A percentile compares a stretch with the other conserved stretches of the same genome.
These are phyloP conservation scores for Lysandra bellargus DNA, from an alignment of 2,888 invertebrate species.

Conservation along the genomic window DNA sequence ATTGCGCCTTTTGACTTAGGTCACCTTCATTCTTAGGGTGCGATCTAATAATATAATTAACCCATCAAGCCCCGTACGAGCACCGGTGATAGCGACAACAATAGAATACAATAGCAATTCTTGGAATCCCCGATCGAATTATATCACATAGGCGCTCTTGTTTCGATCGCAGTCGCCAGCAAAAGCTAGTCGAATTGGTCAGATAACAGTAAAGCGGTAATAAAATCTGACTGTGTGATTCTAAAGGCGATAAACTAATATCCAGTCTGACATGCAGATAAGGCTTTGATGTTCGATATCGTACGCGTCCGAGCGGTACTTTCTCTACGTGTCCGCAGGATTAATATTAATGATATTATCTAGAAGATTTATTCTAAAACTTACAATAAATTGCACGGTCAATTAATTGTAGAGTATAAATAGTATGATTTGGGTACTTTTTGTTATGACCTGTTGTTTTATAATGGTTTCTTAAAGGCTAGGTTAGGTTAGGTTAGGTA, in stretches of 20 bases:
- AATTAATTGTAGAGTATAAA: not conserved
- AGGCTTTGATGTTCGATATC: conserved; percentile 33
- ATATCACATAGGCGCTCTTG: not conserved
- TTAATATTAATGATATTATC: conserved; percentile 29
- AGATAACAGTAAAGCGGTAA: conserved; percentile 26
- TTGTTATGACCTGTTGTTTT: not conserved
- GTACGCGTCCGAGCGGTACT: conserved; percentile 23
- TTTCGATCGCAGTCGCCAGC: not conserved
- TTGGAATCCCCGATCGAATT: too few species aligned
- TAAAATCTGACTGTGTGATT: conserved; percentile 33
- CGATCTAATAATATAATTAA: too few species aligned
- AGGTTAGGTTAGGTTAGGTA: too few species aligned
- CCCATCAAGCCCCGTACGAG: too few species aligned
- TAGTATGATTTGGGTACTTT: not conserved
- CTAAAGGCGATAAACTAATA: conserved; percentile 31
- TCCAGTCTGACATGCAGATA: conserved; percentile 32
- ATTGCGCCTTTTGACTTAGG: too few species aligned
- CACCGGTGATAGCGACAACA: too few species aligned
- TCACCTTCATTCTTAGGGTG: too few species aligned
- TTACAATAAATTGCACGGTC: not conserved
- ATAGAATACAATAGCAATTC: too few species aligned
- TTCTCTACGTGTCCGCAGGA: conserved; percentile 31
- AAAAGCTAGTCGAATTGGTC: not conserved
- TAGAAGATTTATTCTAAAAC: conserved; percentile 23
- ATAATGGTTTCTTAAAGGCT: too few species aligned